Percentiles rank a stretch among this genome's conserved stretches.
These are phyloP conservation scores for Agrypnia vestita DNA, from an alignment of 1,140 invertebrate genomes.

Conservation along the genomic window DNA sequence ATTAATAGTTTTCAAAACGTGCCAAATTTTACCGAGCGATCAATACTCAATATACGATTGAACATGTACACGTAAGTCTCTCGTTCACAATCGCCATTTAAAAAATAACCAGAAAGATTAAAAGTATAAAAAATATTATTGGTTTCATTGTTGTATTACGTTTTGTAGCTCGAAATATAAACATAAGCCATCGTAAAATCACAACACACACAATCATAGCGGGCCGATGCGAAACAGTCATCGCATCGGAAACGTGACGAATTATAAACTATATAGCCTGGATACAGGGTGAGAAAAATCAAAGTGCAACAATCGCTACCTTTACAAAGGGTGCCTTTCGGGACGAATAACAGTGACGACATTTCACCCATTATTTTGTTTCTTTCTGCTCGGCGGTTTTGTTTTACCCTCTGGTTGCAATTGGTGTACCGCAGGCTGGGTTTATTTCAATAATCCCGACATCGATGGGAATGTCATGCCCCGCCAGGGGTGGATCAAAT, in stretches of 20 bases:
- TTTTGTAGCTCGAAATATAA: neutral
- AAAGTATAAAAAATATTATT: no score
- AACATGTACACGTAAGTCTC: no score
- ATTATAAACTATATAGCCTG: slow-evolving; percentile 54
- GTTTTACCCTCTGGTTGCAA: neutral
- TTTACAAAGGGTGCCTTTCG: neutral
- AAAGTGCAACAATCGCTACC: neutral
- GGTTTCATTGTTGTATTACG: neutral
- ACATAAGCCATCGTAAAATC: slow-evolving; percentile 36
- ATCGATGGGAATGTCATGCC: slow-evolving; percentile 57
- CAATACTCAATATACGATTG: neutral
- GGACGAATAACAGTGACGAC: no score
- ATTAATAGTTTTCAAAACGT: no score
- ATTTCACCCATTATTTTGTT: neutral
- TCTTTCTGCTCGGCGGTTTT: neutral
- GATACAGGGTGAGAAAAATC: neutral
- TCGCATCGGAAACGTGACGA: slow-evolving; percentile 53
- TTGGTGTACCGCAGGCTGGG: slow-evolving; percentile 2
- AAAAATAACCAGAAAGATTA: no score
- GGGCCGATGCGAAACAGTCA: neutral
- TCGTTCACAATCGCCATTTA: neutral
- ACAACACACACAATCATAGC: slow-evolving; percentile 3
- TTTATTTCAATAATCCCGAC: slow-evolving; percentile 53
- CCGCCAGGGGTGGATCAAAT: slow-evolving; percentile 45
- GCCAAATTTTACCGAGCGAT: no score